Evolutionary conservation across 1,140 invertebrate genomes (phyloP), one percentile per base, ranked within the genome.

Genomic region (Andricus grossulariae): DNA sequence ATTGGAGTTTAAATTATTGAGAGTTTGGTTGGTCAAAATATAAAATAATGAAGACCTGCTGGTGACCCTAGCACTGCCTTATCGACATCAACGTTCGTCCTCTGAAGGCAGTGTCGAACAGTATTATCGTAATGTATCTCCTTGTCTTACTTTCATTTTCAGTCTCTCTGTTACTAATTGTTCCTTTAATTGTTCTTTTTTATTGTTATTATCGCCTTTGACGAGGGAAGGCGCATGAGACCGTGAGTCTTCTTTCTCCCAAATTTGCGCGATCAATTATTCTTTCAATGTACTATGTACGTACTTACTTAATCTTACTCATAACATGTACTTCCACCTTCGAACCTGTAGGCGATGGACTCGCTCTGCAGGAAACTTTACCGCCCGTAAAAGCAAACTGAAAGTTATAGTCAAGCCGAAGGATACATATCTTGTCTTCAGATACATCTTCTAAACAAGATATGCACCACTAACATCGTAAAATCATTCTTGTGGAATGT

Each of bases 101-200:
- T 54, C 74, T 70, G 79, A 80, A 79, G 80, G 74, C 80, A 85
- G 77, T 76, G 83, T 85, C 86, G 80, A 89, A 88, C 90, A 91
- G 90, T 91, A 91, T 91, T 91, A 91, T 87, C 83, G 82, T 83
- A 74, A 76, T 71, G 75, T 70, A 50, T 81, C 80, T 81, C 72
- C 80, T 54, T 70, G 75, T 80, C 50, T 72, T 75, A 74, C 57
- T 73, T 74, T 77, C 72, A 32, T 79, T 71, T 76, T 77, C 74
- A 54, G 74, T 76, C 71, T 76, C 71, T 70, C 57, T 75, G 70
- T 78, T 50, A 73, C 25, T 57, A 71, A 51, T 25, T 45, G 10
- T 76, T 74, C 77, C 71, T 74, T 50, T 32, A 73, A 76, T 50
- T 74, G 76, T 78, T 74, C 39, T 54, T 74, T 72, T 74, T 70